A percentile compares a stretch with the other conserved stretches of the same genome.
phyloP scores from a whole-genome alignment of 2,113 vertebrate genomes.

The Equus quagga region DNA sequence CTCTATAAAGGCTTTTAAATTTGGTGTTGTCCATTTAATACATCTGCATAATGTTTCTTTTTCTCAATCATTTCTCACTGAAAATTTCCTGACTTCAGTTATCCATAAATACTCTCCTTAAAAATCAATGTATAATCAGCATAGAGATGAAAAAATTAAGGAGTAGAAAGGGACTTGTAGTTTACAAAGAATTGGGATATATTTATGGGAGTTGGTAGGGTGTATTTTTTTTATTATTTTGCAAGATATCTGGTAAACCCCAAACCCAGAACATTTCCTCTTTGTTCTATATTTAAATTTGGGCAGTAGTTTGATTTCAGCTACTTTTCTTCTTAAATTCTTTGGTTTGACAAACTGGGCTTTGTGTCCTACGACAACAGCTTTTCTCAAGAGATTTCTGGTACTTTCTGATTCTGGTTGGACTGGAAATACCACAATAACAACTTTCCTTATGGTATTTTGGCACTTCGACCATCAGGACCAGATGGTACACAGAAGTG shows the following conservation, averaged over 20 bases:
- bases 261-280: background rate
- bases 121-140: background rate
- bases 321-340: constrained; percentile 63
- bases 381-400: constrained; percentile 81
- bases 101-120: background rate
- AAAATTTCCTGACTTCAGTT: background rate
- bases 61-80: background rate
- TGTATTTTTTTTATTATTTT: background rate
- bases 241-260: constrained; percentile 42
- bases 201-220: background rate
- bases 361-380: constrained; percentile 77
- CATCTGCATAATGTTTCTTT: background rate
- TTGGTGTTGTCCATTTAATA: background rate
- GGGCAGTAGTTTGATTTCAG: constrained; percentile 58
- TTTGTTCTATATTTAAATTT: constrained; percentile 64
- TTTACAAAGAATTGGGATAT: background rate
- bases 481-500: constrained; percentile 83
- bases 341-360: constrained; percentile 70
- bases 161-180: background rate
- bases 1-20: background rate
- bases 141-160: background rate
- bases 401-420: constrained; percentile 83
- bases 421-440: constrained; percentile 83
- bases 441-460: constrained; percentile 85
- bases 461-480: constrained; percentile 81